These are phyloP conservation scores for Sinocyclocheilus grahami DNA, from an alignment of 2,113 vertebrate species.

Conservation along the genomic window DNA sequence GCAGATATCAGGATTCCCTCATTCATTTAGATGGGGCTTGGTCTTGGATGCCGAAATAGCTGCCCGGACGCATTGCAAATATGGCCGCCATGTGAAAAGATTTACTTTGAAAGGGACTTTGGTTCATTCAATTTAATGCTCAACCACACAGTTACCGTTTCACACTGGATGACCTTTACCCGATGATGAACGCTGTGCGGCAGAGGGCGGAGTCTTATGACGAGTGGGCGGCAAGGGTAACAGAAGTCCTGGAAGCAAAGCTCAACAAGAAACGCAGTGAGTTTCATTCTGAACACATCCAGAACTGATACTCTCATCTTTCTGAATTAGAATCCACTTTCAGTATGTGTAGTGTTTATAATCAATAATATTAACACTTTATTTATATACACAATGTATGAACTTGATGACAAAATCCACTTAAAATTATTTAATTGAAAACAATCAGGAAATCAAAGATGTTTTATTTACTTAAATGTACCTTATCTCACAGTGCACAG, in stretches of 20 bases:
- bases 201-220: conserved; percentile 88
- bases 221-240: conserved; percentile 85
- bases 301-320: background rate
- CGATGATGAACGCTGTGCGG: conserved; percentile 89
- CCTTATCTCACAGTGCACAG: background rate
- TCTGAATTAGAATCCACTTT: background rate
- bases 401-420: background rate
- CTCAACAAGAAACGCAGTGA: conserved; percentile 88
- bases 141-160: conserved; percentile 82
- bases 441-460: background rate
- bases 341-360: background rate
- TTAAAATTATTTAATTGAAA: no score
- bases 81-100: no score
- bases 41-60: no score
- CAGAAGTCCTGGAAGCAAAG: conserved; percentile 88
- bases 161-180: conserved; percentile 89
- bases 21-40: no score
- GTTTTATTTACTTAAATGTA: background rate
- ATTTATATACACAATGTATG: background rate
- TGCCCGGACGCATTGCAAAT: no score
- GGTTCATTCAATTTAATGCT: background rate
- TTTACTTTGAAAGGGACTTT: no score
- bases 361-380: background rate
- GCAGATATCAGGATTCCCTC: no score
- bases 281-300: conserved; percentile 39